These are phyloP conservation scores for Tragelaphus buxtoni DNA, from an alignment of 2,113 vertebrate genomes.

Conservation along the genomic window DNA sequence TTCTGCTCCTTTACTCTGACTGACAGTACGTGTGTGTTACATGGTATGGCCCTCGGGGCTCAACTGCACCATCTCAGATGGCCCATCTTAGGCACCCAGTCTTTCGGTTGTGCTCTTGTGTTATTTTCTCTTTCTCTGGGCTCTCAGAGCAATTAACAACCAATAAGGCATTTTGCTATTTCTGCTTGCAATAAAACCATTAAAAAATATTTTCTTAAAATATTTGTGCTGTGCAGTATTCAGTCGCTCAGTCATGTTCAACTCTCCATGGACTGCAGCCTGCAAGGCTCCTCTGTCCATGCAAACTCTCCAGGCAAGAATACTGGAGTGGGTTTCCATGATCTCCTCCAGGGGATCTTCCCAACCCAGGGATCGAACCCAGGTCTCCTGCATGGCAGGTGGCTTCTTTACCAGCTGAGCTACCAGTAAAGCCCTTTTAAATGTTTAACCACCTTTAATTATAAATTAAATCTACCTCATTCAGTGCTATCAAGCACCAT, in stretches of 20 bases:
- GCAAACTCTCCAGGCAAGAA: neutral
- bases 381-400: neutral
- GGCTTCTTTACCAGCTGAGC: neutral
- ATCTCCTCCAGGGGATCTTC: neutral
- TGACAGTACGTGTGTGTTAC: accelerated
- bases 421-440: neutral
- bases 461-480: neutral
- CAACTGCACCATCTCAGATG: neutral
- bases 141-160: neutral
- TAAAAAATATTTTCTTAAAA: neutral
- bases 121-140: neutral
- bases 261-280: neutral
- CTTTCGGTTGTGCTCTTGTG: neutral
- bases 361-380: neutral
- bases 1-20: neutral
- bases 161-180: neutral
- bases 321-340: neutral
- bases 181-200: neutral
- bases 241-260: accelerated
- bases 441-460: neutral
- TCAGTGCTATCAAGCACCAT: neutral
- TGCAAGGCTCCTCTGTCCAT: neutral
- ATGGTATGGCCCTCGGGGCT: neutral
- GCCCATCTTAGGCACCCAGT: no score
- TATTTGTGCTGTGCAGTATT: neutral